phyloP scores from a whole-genome alignment of 1,140 invertebrate species.

The Bathynomus jamesi region DNA sequence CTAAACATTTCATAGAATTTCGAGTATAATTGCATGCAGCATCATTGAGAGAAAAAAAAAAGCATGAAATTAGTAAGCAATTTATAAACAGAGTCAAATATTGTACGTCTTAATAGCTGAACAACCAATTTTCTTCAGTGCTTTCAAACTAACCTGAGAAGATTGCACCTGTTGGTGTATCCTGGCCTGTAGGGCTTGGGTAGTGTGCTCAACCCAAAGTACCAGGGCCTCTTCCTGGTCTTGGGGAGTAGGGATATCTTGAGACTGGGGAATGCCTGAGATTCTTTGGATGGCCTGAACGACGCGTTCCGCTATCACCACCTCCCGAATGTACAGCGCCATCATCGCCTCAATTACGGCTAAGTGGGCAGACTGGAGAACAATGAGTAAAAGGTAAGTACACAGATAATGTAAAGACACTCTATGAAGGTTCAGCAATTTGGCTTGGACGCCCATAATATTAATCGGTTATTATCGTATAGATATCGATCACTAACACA shows the following conservation, averaged over 20 bases:
- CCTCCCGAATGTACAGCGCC: slow-evolving; percentile 86
- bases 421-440: too few relatives aligned
- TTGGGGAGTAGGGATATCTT: slow-evolving; percentile 49
- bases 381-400: too few relatives aligned
- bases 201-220: slow-evolving; percentile 84
- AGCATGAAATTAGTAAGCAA: too few relatives aligned
- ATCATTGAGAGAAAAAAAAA: too few relatives aligned
- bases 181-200: slow-evolving; percentile 57
- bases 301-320: slow-evolving; percentile 80
- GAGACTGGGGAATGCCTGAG: slow-evolving; percentile 47
- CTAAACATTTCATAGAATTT: too few relatives aligned
- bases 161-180: slow-evolving; percentile 41
- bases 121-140: too few relatives aligned
- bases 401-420: too few relatives aligned
- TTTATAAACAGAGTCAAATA: too few relatives aligned
- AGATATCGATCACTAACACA: too few relatives aligned
- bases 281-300: slow-evolving; percentile 72
- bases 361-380: slow-evolving; percentile 81
- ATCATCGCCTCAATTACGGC: slow-evolving; percentile 95
- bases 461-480: too few relatives aligned
- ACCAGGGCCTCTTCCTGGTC: slow-evolving; percentile 79
- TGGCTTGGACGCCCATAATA: too few relatives aligned
- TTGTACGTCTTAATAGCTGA: too few relatives aligned
- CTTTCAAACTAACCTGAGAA: slow-evolving; percentile 39
- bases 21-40: background rate